A percentile compares a stretch with the other conserved stretches of the same genome.
Conservation (phyloP, 2,113 vertebrate genomes). For the Tympanuchus pallidicinctus region DNA sequence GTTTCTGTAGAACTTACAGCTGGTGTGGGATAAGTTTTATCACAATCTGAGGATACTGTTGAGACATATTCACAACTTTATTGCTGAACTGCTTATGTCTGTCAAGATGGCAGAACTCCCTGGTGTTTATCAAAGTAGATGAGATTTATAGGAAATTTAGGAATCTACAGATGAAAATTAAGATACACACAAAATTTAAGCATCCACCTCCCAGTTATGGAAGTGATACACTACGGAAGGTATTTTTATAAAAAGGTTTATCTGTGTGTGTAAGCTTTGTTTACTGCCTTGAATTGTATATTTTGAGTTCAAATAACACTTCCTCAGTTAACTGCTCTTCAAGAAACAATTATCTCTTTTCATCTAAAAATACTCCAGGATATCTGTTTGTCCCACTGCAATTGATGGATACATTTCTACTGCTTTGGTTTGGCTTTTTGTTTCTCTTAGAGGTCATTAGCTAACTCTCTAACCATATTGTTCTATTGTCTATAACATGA, state of each 20-base stretch:
- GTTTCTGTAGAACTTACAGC: neutral
- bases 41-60: neutral
- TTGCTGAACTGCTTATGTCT: neutral
- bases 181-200: neutral
- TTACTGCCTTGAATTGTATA: neutral
- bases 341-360: neutral
- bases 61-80: neutral
- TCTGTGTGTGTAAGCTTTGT: neutral
- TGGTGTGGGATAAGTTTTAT: neutral
- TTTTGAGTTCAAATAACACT: neutral
- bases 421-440: neutral
- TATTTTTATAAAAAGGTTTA: neutral
- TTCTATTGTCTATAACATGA: neutral
- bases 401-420: neutral
- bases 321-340: neutral
- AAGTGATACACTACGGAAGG: neutral
- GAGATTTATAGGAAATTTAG: neutral
- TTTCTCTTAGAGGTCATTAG: neutral
- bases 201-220: neutral
- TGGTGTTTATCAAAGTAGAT: neutral
- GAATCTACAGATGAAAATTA: neutral
- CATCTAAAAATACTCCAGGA: neutral
- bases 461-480: neutral
- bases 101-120: neutral
- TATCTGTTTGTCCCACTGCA: neutral